These are phyloP conservation scores for Rhaphigaster nebulosa DNA, from an alignment of 2,888 invertebrate species.

Conservation along the genomic window DNA sequence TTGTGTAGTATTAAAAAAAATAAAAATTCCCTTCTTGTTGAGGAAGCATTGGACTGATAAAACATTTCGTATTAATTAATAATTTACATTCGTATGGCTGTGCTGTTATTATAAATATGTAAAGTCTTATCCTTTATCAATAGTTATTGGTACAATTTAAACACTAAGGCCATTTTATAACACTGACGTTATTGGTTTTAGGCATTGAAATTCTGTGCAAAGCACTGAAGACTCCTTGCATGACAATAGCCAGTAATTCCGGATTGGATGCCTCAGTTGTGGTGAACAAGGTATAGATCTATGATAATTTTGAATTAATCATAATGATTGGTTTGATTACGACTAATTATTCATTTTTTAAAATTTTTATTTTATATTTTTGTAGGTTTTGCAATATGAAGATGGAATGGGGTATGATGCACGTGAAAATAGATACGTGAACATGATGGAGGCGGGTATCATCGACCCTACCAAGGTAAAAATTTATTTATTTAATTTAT, in stretches of 20 bases:
- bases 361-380: background rate
- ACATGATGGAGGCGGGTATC: constrained; percentile 71
- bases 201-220: constrained; percentile 70
- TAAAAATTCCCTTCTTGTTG: too few species aligned
- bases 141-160: too few species aligned
- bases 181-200: constrained; percentile 63
- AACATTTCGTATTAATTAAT: too few species aligned
- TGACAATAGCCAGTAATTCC: constrained; percentile 71
- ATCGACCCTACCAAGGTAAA: constrained; percentile 71
- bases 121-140: too few species aligned
- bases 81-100: too few species aligned
- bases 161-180: too few species aligned
- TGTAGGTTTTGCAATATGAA: constrained; percentile 32
- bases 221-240: constrained; percentile 70
- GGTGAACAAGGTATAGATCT: constrained; percentile 68
- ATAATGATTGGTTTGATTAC: background rate
- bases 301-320: background rate
- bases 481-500: background rate
- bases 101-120: too few species aligned
- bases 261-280: constrained; percentile 70
- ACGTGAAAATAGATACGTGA: constrained; percentile 70
- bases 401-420: constrained; percentile 70
- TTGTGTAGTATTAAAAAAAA: too few species aligned
- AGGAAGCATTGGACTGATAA: too few species aligned
- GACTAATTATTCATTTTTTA: background rate